Base-by-base conservation (phyloP, 1,140 invertebrate species). In the Drosophila miranda region DNA sequence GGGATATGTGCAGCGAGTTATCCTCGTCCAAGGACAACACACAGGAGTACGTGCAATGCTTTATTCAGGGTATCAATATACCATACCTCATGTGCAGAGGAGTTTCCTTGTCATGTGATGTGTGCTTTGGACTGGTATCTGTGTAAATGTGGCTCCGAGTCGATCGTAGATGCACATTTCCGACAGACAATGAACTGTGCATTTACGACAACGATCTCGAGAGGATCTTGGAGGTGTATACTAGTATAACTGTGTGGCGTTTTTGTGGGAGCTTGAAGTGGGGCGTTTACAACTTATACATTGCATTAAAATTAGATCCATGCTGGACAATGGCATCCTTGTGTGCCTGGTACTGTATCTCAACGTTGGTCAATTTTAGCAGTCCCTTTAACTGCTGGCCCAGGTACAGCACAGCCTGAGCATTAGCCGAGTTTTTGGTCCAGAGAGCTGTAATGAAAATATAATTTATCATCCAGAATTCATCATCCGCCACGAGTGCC, bases 301-400 rank as follows among this genome's bases (percentile, higher is more conserved):
- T 94, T 90, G 95, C 95, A 92, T 96, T 97, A 23, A 96, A 95
- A 82, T 93, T 94, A 45, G 96, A 97, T 70, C 96, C 95, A 78
- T 94, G 93, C 92, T 97, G 97, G 6, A 93, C 93, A 93, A 95
- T 96, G 23, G 95, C 96, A 92, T 98, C 97, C 91, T 94, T 94
- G 89, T 98, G 97, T 55, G 95, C 92, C 92, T 98, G 95, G 90
- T 96, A 97, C 46, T 93, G 93, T n/a, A 87, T 95, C 51, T 64
- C 90, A 91, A 83, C 67, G 6, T 62, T 66, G 19, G 59, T 91
- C 91, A 90, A 71, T 26, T 44, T 95, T 50, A 98, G 92, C 84
- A 96, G 93, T 79, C 97, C 95, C 92, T 97, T 98, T 49, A 98
- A 91, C 92, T 96, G 96, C 53, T 93, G 94, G 45, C 96, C 96